Evolutionary conservation across 2,113 vertebrate genomes (phyloP).

Genomic region (Arvicanthis niloticus): DNA sequence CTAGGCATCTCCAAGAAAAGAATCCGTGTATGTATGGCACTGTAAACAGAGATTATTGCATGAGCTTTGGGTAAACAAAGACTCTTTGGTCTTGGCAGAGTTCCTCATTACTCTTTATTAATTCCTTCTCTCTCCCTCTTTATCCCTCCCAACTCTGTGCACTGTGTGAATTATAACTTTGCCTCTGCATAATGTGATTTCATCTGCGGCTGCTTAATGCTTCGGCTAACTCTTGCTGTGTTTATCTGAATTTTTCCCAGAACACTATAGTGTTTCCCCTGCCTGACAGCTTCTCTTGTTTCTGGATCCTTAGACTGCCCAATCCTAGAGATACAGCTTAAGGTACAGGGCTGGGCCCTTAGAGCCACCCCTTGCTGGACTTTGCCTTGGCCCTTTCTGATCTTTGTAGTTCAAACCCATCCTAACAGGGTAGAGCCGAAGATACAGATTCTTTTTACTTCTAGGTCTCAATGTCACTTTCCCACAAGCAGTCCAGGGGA

Average conservation of each 20-base stretch:
- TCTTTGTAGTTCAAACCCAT: neutral
- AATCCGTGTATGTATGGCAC: neutral
- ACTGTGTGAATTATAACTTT: constrained; percentile 61
- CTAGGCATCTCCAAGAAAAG: neutral
- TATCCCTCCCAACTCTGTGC: neutral
- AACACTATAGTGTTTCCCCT: constrained; percentile 71
- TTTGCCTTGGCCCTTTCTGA: neutral
- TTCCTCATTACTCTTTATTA: constrained; percentile 61
- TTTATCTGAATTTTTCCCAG: constrained; percentile 81
- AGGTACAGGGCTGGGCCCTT: neutral
- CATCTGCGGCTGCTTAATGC: constrained; percentile 62
- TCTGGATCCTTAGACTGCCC: neutral
- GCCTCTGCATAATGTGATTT: constrained; percentile 72
- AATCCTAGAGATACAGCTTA: neutral
- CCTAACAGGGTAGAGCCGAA: neutral
- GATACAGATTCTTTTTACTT: neutral
- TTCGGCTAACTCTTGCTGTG: constrained; percentile 39
- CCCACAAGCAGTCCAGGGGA: neutral
- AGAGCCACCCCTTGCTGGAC: neutral
- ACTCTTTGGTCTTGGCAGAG: constrained; percentile 40
- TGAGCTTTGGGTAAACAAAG: constrained; percentile 47
- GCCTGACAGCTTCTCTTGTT: constrained; percentile 46
- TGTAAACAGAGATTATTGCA: neutral
- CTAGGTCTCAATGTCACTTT: neutral
- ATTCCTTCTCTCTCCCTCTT: neutral